Conservation (phyloP, 64 coral and sea anemone species). For the Dendrophyllia cribrosa region DNA sequence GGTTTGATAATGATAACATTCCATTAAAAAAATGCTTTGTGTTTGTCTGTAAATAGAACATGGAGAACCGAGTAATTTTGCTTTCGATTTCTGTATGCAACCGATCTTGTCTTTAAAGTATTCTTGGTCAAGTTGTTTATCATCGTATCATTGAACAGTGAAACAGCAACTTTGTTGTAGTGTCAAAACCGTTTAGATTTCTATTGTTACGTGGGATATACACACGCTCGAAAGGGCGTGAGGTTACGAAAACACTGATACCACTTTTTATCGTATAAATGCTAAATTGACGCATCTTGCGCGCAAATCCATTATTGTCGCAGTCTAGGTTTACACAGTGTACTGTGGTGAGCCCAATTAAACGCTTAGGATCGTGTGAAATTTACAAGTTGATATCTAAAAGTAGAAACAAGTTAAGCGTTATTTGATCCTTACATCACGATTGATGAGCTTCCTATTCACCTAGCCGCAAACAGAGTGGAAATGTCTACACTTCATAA, state of each 20-base stretch:
- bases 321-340: slow-evolving; percentile 20
- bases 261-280: slow-evolving; percentile 40
- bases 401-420: not conserved
- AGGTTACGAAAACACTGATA: slow-evolving; percentile 12
- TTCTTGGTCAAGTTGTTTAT: no score
- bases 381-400: slow-evolving; percentile 4
- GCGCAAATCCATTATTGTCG: not conserved
- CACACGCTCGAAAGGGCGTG: not conserved
- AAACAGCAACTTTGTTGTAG: not conserved
- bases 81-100: no score
- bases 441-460: not conserved
- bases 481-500: slow-evolving; percentile 55
- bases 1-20: not conserved
- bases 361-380: slow-evolving; percentile 11
- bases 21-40: not conserved
- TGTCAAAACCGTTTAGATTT: not conserved
- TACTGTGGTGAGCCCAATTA: not conserved
- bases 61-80: no score
- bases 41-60: not conserved
- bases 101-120: no score
- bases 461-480: not conserved
- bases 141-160: no score
- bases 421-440: not conserved
- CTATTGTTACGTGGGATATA: not conserved
- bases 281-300: slow-evolving; percentile 24